Conservation (phyloP, 2,888 invertebrate genomes). For the Luperina nickerlii region DNA sequence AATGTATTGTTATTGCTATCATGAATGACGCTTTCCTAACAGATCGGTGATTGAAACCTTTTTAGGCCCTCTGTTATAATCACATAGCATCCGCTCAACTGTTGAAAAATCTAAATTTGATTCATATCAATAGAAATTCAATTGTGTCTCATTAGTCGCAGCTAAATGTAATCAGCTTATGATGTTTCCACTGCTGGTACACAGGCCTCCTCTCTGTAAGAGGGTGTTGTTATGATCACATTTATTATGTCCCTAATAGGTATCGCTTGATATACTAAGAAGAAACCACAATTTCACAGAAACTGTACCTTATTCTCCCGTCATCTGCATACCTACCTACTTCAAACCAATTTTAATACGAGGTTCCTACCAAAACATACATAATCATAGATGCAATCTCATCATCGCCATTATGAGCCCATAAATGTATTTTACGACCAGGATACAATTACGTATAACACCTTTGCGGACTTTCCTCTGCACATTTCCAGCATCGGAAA, state of each 20-base stretch:
- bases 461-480: constrained; percentile 45
- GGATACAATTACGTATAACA: constrained; percentile 44
- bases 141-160: no score
- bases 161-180: neutral
- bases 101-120: no score
- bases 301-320: no score
- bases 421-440: constrained; percentile 15
- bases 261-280: neutral
- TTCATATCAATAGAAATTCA: no score
- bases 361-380: neutral
- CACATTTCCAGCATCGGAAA: constrained; percentile 63
- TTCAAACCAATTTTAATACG: neutral
- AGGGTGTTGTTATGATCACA: neutral
- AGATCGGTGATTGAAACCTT: constrained; percentile 1
- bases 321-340: neutral
- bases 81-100: neutral
- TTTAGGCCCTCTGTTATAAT: neutral
- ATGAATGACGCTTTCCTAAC: constrained; percentile 27
- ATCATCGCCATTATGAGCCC: constrained; percentile 15
- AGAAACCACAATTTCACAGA: neutral
- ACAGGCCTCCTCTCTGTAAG: neutral
- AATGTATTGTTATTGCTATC: constrained; percentile 15
- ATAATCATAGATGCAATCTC: constrained; percentile 8
- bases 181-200: neutral
- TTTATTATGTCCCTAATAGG: neutral